These are phyloP conservation scores for Ostrea edulis DNA, from an alignment of 1,140 invertebrate genomes.

Conservation along the genomic window DNA sequence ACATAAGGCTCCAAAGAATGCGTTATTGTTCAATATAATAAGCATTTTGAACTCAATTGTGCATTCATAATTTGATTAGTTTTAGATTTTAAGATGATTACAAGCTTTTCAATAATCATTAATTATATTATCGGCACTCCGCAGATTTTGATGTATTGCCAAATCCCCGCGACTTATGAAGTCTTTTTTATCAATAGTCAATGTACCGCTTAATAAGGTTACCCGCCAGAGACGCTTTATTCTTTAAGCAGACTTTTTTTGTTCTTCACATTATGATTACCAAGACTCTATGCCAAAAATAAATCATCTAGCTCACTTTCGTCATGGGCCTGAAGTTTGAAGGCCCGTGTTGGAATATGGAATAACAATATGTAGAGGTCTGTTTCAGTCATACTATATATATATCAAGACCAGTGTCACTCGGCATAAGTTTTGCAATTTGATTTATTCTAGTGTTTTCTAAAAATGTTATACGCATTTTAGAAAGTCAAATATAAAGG, in stretches of 20 bases:
- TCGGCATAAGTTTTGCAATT: no score
- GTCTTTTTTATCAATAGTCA: conserved; percentile 28
- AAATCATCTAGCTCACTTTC: background rate
- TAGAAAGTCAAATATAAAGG: no score
- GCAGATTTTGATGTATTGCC: background rate
- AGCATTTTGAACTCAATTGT: background rate
- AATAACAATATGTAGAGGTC: conserved; percentile 12
- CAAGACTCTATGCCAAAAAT: background rate
- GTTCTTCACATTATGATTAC: background rate
- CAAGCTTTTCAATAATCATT: background rate
- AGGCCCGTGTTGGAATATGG: conserved; percentile 22
- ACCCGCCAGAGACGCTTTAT: background rate
- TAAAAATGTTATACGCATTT: no score
- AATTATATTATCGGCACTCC: conserved; percentile 25
- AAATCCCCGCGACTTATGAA: background rate
- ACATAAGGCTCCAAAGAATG: background rate
- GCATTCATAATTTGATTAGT: background rate
- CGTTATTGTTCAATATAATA: conserved; percentile 24
- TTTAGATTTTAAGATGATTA: conserved; percentile 34
- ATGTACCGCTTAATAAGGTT: background rate
- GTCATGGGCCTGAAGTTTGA: conserved; percentile 10
- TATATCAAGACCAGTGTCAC: no score
- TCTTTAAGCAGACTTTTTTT: background rate
- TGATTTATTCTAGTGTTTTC: no score
- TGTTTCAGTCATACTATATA: background rate